Base-by-base conservation (phyloP, 2,113 vertebrate species). In the Podarcis muralis region DNA sequence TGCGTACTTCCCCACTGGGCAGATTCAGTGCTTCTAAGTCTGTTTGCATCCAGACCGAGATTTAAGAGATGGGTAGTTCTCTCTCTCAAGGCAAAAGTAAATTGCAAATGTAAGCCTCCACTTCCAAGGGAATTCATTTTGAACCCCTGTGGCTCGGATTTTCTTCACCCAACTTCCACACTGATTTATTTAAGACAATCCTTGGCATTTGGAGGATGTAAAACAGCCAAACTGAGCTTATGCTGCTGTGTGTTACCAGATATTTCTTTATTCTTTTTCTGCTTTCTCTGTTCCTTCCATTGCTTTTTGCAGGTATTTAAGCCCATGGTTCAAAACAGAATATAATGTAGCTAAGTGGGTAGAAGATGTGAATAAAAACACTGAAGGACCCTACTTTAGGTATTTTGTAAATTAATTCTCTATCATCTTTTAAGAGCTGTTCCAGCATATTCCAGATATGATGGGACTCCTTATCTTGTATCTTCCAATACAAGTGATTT, bases 351-450 rank as follows among this genome's bases (percentile, higher is more conserved):
- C 98, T 99, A 99, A 99, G 97, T 99, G 99, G 99, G 98, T 99
- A 98, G 98, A 99, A 99, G 99, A 99, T 99, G 98, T 99, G 98
- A 99, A 99, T 99, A 99, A 97, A 99, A 99, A 99, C 98, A 98
- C 98, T 98, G 97, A 97, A 98, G 98, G 98, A 99, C 98, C 98
- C 93, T 99, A 97, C 96, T 97, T 99, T 99, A 99, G 98, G 99
- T 99, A 99, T 98, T 98, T 97, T 94, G 97, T 97, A 97, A 97
- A 98, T 97, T 97, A 97, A 97, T 97, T 96, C 96, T 97, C 93
- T 97, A 93, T 97, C 72, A 94, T 95, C 96, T 96, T 72, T 95
- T 92, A 94, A 97, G 92, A 96, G 94, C 90, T 96, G 86, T 95
- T 94, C 93, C 96, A 97, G 96, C 94, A 96, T 97, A 78, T 95